Evolutionary conservation across 2,888 invertebrate genomes (phyloP), one percentile per base, ranked within the genome.

Genomic region (Teleogryllus oceanicus): DNA sequence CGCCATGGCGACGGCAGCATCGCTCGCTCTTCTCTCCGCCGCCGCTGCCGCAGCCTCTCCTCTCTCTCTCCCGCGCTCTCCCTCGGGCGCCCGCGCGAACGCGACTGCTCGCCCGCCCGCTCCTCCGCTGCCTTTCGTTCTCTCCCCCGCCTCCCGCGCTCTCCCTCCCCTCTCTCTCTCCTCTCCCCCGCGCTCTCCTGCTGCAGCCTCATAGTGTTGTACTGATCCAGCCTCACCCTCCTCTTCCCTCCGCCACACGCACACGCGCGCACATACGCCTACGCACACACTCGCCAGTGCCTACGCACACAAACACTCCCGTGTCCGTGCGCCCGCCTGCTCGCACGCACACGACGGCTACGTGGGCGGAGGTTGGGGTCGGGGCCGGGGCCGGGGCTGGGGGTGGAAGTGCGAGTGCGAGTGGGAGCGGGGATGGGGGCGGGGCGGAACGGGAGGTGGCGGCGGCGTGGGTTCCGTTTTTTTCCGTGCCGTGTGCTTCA

Each of bases 21-120:
- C 84, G 84, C 81, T 81, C 82, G 78, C 76, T 78, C 81, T 50
- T 74, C 80, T 80, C 80, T 79, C 74, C 51, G 77, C 78, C 79
- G 49, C 78, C 75, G 62, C 77, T n/a, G 16, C 20, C 50, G 50
- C 78, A 21, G 51, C 21, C 50, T 21, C 78, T 78, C 50, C 78
- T 78, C 51, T 50, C 78, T 78, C 50, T 50, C 49, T 78, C 78
- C n/a, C 78, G 3, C 78, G 51, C 50, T 50, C 49, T 78, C 78
- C n/a, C 78, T 50, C 78, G 20, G 13, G 20, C 37, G 24, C 11
- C 37, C 37, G 77, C n/a, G 77, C 11, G 49, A 77, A 37, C 37
- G 37, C 77, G 49, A 13, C 13, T 37, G n/a, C 49, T 77, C 77
- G 37, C 49, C 49, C 37, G 13, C 49, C 77, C 37, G 37, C 37